Evolutionary conservation across 1,140 invertebrate species (phyloP), one percentile per base, ranked within the genome.

Genomic region (Nasonia vitripennis): DNA sequence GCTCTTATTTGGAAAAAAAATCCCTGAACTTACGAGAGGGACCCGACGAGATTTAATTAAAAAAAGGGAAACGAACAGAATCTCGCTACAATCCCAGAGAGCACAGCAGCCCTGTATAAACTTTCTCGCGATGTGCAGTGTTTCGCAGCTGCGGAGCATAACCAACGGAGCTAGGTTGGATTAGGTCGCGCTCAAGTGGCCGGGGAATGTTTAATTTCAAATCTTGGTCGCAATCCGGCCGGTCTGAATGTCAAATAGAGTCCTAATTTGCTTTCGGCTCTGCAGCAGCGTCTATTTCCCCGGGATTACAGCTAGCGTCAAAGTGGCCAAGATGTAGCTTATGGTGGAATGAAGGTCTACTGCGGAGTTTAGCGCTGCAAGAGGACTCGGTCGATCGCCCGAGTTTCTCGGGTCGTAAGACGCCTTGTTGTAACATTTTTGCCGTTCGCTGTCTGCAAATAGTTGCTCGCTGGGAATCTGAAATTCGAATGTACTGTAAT

Each of bases 211-310:
- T 71, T 78, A 84, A 84, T 84, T 84, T 84, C 75, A 34, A 71
- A 78, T 84, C 23, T 20, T 51, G 23, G 55, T n/a, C n/a, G 74
- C 82, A 77, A 78, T 83, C 41, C 31, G 20, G 23, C 41, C 31
- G 83, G 70, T 31, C 71, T 70, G 75, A 37, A 88, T 89, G 88
- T 79, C 77, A 79, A 84, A 73, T 62, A 74, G 77, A 84, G 31
- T 79, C 48, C 68, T 84, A 55, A 84, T 79, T 73, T 84, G 77
- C 45, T 84, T 67, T 70, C 31, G 31, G 45, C 77, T 27, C 27
- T 12, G 37, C 51, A 55, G 10, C 55, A 45, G 23, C 37, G 14
- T 55, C 12, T 55, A 55, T 45, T 77, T 37, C 2, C 27, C n/a
- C 74, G 10, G 2, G 81, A 83, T 75, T 67, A 62, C 6, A 74